These are phyloP conservation scores for Artemisiospiza belli DNA, from an alignment of 2,113 vertebrate genomes.

Conservation along the genomic window DNA sequence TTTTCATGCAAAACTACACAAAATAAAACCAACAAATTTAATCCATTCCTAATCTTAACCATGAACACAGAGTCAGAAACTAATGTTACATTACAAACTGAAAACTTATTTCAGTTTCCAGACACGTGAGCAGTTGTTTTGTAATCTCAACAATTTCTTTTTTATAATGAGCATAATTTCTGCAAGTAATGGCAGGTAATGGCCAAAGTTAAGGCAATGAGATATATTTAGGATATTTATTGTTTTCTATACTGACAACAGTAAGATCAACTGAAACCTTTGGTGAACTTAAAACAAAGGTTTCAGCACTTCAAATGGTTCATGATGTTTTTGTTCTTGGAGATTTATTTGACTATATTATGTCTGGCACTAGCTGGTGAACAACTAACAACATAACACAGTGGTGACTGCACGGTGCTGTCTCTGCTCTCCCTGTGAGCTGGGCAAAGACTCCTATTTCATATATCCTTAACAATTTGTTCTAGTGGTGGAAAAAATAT, in stretches of 20 bases:
- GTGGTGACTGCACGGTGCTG: neutral
- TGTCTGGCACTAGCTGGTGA: neutral
- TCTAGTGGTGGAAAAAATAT: neutral
- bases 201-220: neutral
- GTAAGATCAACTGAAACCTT: neutral
- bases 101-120: neutral
- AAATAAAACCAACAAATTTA: neutral
- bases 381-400: neutral
- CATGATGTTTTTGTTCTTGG: neutral
- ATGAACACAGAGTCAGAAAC: neutral
- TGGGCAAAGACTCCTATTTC: constrained; percentile 7
- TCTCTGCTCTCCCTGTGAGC: constrained; percentile 1
- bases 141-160: neutral
- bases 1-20: neutral
- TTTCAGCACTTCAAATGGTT: neutral
- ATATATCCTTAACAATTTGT: neutral
- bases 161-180: neutral
- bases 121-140: neutral
- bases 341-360: constrained; percentile 8
- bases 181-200: neutral
- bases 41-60: neutral
- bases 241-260: neutral
- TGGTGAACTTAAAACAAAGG: constrained; percentile 27
- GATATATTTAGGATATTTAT: neutral
- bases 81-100: neutral